These are phyloP conservation scores for Phyllostomus discolor DNA, from an alignment of 2,113 vertebrate species.

Conservation along the genomic window DNA sequence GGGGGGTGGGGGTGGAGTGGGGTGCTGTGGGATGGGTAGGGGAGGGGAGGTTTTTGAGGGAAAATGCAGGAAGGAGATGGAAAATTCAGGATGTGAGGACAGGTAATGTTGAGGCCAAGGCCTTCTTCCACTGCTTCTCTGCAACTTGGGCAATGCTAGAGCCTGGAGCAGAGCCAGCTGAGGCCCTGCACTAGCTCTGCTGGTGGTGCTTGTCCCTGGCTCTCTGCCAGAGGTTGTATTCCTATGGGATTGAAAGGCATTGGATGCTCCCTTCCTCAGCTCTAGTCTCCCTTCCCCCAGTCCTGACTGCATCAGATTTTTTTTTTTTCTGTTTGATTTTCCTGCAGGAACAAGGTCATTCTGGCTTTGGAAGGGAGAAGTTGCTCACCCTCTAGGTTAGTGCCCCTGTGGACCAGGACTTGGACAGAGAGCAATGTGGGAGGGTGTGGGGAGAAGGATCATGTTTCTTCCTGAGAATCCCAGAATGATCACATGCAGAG, in stretches of 20 bases:
- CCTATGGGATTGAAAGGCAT: neutral
- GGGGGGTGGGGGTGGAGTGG: neutral
- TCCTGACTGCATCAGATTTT: accelerated
- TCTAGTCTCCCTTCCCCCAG: neutral
- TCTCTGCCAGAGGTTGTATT: neutral
- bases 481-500: neutral
- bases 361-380: neutral
- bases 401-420: neutral
- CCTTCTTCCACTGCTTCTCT: neutral
- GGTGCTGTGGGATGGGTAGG: neutral
- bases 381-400: neutral
- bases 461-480: neutral
- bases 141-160: neutral
- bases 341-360: neutral
- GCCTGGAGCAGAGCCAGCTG: neutral
- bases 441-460: neutral
- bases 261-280: no score
- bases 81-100: neutral
- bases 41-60: neutral
- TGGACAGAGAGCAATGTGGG: neutral
- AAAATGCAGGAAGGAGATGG: neutral
- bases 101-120: neutral
- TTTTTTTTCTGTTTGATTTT: neutral
- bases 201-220: accelerated
- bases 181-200: neutral